phyloP scores from a whole-genome alignment of 92 coral and sea anemone genomes.

The Ricordea florida region DNA sequence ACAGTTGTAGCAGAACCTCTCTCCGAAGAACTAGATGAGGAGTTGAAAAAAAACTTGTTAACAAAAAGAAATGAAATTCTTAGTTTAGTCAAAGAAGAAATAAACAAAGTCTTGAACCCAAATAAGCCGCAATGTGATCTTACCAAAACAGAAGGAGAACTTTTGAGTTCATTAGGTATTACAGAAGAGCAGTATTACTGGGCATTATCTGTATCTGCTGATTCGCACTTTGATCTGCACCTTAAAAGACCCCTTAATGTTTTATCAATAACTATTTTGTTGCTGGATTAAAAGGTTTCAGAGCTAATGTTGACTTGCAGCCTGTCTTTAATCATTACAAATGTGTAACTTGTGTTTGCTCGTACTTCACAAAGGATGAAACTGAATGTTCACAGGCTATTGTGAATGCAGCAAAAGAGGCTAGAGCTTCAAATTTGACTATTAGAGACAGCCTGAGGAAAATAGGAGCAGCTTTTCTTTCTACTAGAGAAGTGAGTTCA shows the following conservation, averaged over 20 bases:
- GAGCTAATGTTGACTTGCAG: too few species aligned
- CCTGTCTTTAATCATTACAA: too few species aligned
- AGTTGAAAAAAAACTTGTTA: too few species aligned
- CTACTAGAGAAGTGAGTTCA: constrained; percentile 60
- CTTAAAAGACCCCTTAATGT: constrained; percentile 47
- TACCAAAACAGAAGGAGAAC: constrained; percentile 25
- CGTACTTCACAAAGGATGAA: constrained; percentile 49
- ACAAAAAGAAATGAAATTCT: too few species aligned
- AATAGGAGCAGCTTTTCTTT: constrained; percentile 45
- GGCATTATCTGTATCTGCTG: constrained; percentile 56
- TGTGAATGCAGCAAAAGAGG: constrained; percentile 34
- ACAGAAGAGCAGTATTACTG: constrained; percentile 52
- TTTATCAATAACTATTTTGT: too few species aligned
- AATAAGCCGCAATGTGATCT: constrained; percentile 42
- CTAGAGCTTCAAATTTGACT: constrained; percentile 15
- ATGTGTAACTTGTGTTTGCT: constrained; percentile 45
- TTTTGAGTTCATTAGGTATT: constrained; percentile 24
- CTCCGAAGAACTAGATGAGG: too few species aligned
- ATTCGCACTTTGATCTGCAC: constrained; percentile 65
- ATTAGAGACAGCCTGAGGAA: constrained; percentile 22
- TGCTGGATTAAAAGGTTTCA: too few species aligned
- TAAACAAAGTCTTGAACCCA: constrained; percentile 22
- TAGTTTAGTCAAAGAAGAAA: not conserved
- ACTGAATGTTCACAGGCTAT: constrained; percentile 71
- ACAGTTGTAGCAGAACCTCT: too few species aligned